phyloP scores from a whole-genome alignment of 2,888 invertebrate genomes.

The Himalopsyche tibetana region DNA sequence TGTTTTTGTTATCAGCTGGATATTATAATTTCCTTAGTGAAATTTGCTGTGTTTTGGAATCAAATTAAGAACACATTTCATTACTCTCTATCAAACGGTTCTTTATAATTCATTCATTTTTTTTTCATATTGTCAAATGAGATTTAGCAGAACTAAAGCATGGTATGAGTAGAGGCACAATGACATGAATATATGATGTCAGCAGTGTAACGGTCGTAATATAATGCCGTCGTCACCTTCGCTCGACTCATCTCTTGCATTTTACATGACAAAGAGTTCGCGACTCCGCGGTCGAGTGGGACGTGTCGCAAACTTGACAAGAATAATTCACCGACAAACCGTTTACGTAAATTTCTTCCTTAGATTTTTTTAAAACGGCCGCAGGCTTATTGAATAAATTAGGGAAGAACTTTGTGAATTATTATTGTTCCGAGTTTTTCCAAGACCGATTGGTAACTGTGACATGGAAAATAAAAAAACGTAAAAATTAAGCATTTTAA shows the following conservation, averaged over 20 bases:
- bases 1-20: too few relatives aligned
- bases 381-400: background rate
- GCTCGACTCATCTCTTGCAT: constrained; percentile 37
- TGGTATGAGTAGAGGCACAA: constrained; percentile 12
- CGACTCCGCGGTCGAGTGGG: constrained; percentile 30
- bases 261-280: constrained; percentile 38
- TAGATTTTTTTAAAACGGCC: background rate
- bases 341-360: background rate
- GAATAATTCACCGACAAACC: constrained; percentile 25
- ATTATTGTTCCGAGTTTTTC: background rate
- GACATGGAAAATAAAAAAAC: background rate
- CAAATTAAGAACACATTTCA: background rate
- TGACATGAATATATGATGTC: constrained; percentile 56
- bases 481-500: too few relatives aligned
- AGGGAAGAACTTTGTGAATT: background rate
- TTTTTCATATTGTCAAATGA: background rate
- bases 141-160: background rate
- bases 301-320: constrained; percentile 1
- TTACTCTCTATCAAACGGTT: too few relatives aligned
- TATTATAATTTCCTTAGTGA: too few relatives aligned
- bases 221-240: constrained; percentile 54
- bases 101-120: too few relatives aligned
- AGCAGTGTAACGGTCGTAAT: constrained; percentile 33
- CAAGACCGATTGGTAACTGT: background rate
- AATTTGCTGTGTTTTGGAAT: too few relatives aligned